These are phyloP conservation scores for Scyliorhinus canicula DNA, from an alignment of 2,797 vertebrate species.

Conservation along the genomic window DNA sequence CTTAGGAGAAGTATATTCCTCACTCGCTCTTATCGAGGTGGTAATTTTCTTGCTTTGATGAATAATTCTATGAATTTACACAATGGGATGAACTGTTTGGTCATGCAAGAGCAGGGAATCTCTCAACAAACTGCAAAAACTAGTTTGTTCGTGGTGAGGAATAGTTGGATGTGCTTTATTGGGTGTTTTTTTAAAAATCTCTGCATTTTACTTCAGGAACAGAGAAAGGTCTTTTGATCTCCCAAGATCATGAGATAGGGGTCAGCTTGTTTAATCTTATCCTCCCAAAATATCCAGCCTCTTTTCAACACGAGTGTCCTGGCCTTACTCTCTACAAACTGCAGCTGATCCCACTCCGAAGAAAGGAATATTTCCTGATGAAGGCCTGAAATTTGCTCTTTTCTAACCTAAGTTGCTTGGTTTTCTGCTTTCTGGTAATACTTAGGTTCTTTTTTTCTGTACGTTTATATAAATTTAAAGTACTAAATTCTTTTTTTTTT, in stretches of 20 bases:
- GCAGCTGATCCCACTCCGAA: neutral
- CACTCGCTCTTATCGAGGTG: neutral
- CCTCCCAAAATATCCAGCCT: slow-evolving; percentile 19
- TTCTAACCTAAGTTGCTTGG: neutral
- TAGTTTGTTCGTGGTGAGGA: neutral
- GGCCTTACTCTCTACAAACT: neutral
- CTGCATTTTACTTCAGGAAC: neutral
- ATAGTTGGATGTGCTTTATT: neutral
- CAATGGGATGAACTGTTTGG: neutral
- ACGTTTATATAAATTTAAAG: too few relatives aligned
- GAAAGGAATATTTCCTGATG: neutral
- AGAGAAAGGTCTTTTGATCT: neutral
- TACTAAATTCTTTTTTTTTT: too few relatives aligned
- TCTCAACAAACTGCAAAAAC: slow-evolving; percentile 16
- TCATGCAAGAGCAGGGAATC: neutral
- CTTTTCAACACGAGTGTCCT: neutral
- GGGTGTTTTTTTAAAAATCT: too few relatives aligned
- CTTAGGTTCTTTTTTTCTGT: neutral
- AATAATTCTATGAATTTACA: slow-evolving; percentile 12
- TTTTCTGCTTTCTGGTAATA: neutral
- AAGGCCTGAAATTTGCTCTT: neutral
- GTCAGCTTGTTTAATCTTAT: slow-evolving; percentile 13
- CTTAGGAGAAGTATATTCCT: slow-evolving; percentile 12
- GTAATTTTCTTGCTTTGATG: slow-evolving; percentile 2
- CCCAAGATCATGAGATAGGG: neutral